A percentile compares a stretch with the other conserved stretches of the same genome.
These are phyloP conservation scores for Loriculus beryllinus DNA, from an alignment of 2,797 vertebrate genomes.

Conservation along the genomic window DNA sequence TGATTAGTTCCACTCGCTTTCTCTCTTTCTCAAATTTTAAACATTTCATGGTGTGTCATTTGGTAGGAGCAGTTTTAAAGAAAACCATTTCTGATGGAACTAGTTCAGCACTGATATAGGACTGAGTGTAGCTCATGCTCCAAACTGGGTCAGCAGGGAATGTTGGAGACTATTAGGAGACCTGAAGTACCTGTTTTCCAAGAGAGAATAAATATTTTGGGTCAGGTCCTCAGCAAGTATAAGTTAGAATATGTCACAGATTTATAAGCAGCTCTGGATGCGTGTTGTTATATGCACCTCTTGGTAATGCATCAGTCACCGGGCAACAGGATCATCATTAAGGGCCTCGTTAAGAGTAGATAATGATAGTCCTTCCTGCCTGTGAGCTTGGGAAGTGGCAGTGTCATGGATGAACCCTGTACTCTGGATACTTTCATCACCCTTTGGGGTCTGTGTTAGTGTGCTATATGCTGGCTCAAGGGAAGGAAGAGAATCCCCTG, in stretches of 20 bases:
- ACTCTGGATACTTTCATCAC: background rate
- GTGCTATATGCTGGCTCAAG: background rate
- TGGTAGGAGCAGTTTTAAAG: slow-evolving; percentile 11
- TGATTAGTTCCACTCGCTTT: background rate
- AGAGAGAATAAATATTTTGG: slow-evolving; percentile 36
- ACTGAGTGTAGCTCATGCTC: slow-evolving; percentile 11
- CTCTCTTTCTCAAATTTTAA: background rate
- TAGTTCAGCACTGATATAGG: slow-evolving; percentile 33
- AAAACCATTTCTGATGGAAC: slow-evolving; percentile 60
- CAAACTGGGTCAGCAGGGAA: slow-evolving; percentile 58
- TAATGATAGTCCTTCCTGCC: slow-evolving; percentile 17
- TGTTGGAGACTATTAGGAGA: slow-evolving; percentile 39
- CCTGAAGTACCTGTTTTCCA: slow-evolving; percentile 22
- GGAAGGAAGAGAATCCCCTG: background rate
- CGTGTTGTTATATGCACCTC: background rate
- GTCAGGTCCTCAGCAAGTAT: slow-evolving; percentile 15
- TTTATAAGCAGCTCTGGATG: slow-evolving; percentile 19
- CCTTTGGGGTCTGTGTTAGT: background rate
- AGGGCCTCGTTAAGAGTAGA: slow-evolving; percentile 32
- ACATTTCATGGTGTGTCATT: slow-evolving; percentile 8
- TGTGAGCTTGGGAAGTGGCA: background rate
- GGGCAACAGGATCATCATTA: slow-evolving; percentile 45
- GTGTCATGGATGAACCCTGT: background rate
- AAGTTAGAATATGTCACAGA: background rate
- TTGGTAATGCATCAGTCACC: background rate